Evolutionary conservation across 1,140 invertebrate species (phyloP).

Genomic region (Cotesia typhae): DNA sequence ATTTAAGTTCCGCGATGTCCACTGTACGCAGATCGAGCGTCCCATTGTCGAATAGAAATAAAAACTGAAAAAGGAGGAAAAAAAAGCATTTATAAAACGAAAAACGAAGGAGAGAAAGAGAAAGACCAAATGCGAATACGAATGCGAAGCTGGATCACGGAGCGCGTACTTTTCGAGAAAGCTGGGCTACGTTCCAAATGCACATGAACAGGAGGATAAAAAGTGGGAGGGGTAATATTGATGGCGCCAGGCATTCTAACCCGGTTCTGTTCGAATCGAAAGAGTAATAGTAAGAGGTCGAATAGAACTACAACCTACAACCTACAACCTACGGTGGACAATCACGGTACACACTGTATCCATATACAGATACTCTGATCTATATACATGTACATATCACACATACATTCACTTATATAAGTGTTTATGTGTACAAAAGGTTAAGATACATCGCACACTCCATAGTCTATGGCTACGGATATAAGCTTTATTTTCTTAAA

Average conservation of each 20-base stretch:
- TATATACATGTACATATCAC: no score
- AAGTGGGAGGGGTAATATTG: constrained; percentile 43
- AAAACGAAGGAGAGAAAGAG: not conserved
- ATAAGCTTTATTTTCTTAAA: no score
- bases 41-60: constrained; percentile 6
- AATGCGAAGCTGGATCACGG: constrained; percentile 16
- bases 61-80: not conserved
- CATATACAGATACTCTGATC: no score
- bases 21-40: constrained; percentile 10
- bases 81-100: not conserved
- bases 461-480: no score
- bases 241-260: constrained; percentile 49
- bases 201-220: constrained; percentile 26
- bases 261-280: constrained; percentile 31
- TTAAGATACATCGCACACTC: no score
- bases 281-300: constrained; percentile 5
- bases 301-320: not conserved
- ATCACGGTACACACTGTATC: no score
- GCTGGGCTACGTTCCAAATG: constrained; percentile 38
- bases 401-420: no score
- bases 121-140: constrained; percentile 15
- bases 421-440: no score
- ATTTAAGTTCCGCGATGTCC: not conserved
- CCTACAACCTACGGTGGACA: not conserved
- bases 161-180: constrained; percentile 29